phyloP scores from a whole-genome alignment of 2,888 invertebrate species.

The Drosophila prostipennis region DNA sequence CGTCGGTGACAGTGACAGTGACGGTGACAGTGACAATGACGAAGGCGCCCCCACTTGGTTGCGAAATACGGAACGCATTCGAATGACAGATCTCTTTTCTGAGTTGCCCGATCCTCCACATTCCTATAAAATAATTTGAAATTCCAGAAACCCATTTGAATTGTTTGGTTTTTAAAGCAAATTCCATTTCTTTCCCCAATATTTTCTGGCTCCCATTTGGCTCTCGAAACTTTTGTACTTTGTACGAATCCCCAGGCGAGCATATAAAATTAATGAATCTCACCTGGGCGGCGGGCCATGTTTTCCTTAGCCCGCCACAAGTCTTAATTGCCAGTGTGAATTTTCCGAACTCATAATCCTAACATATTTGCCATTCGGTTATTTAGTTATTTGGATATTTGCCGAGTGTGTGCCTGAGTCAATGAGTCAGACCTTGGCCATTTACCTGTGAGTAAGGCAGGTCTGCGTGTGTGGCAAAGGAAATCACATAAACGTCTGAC shows the following conservation, averaged over 20 bases:
- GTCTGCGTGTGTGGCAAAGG: slow-evolving; percentile 43
- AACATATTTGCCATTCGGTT: too few relatives aligned
- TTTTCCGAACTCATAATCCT: slow-evolving; percentile 43
- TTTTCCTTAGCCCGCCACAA: slow-evolving; percentile 60
- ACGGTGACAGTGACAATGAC: slow-evolving; percentile 29
- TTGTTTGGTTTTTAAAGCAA: slow-evolving; percentile 54
- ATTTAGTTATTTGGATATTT: not conserved
- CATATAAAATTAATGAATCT: slow-evolving; percentile 69
- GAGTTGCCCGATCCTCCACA: slow-evolving; percentile 26
- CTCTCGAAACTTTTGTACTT: slow-evolving; percentile 47
- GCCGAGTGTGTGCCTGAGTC: slow-evolving; percentile 36
- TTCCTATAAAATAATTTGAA: slow-evolving; percentile 46
- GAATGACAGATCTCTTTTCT: slow-evolving; percentile 11
- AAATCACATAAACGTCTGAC: slow-evolving; percentile 43
- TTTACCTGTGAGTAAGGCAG: slow-evolving; percentile 42
- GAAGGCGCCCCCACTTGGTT: slow-evolving; percentile 16
- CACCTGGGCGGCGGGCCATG: slow-evolving; percentile 56
- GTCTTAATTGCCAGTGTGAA: slow-evolving; percentile 60
- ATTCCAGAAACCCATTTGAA: slow-evolving; percentile 19
- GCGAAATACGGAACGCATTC: slow-evolving; percentile 1
- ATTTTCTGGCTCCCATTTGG: slow-evolving; percentile 32
- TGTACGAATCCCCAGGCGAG: slow-evolving; percentile 48
- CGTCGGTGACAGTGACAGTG: slow-evolving; percentile 52
- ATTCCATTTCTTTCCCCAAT: slow-evolving; percentile 48
- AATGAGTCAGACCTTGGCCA: slow-evolving; percentile 50